Evolutionary conservation across 2,888 invertebrate genomes (phyloP).

Genomic region (Melanargia galathea): DNA sequence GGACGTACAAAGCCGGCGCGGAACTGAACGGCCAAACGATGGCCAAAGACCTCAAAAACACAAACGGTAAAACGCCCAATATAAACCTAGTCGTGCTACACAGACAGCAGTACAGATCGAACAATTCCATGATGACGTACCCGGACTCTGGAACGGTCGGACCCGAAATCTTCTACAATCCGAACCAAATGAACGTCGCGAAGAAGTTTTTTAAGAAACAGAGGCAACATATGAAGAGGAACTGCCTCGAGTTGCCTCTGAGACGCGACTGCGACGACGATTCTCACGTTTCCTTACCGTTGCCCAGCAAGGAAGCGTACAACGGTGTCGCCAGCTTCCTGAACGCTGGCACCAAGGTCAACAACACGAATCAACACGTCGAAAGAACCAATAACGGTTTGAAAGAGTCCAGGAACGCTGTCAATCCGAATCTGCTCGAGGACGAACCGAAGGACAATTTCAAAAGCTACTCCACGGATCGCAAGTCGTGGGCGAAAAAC

Average conservation of each 20-base stretch:
- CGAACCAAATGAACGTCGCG: slow-evolving; percentile 96
- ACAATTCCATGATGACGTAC: slow-evolving; percentile 85
- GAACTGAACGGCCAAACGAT: slow-evolving; percentile 83
- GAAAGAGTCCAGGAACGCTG: slow-evolving; percentile 78
- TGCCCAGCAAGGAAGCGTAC: slow-evolving; percentile 74
- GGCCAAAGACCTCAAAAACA: slow-evolving; percentile 70
- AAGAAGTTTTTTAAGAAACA: slow-evolving; percentile 96
- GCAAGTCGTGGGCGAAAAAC: slow-evolving; percentile 67
- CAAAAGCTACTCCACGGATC: slow-evolving; percentile 67
- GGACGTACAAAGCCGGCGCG: slow-evolving; percentile 83
- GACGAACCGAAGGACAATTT: slow-evolving; percentile 84
- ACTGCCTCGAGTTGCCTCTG: slow-evolving; percentile 86
- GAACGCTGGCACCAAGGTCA: slow-evolving; percentile 88
- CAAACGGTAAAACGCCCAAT: slow-evolving; percentile 81
- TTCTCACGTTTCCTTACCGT: slow-evolving; percentile 76
- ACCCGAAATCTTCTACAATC: slow-evolving; percentile 94
- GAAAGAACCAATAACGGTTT: slow-evolving; percentile 81
- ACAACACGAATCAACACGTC: slow-evolving; percentile 90
- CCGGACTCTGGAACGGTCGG: slow-evolving; percentile 80
- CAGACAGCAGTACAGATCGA: slow-evolving; percentile 87
- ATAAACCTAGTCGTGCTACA: slow-evolving; percentile 87
- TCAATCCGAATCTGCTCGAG: slow-evolving; percentile 85
- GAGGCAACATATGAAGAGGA: slow-evolving; percentile 87
- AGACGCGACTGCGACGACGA: slow-evolving; percentile 82
- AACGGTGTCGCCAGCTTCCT: slow-evolving; percentile 83